Percentiles rank a stretch among this genome's conserved stretches.
Evolutionary conservation across 2,888 invertebrate genomes (phyloP).

Genomic region (Callyntrura guangdongensis): DNA sequence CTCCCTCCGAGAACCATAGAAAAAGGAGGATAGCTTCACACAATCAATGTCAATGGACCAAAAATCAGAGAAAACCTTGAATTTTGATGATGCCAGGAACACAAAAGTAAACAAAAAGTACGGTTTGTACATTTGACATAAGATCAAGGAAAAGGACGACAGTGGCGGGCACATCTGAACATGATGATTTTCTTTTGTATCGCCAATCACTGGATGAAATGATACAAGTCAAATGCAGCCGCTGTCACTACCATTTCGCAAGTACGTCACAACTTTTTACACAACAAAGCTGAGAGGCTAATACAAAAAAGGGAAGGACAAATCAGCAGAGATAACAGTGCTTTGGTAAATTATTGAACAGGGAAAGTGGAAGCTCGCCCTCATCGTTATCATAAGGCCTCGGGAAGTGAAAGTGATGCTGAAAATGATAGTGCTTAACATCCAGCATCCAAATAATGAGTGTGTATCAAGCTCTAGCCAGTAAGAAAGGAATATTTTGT

Average conservation of each 20-base stretch:
- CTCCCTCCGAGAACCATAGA: neutral
- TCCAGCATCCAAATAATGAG: neutral
- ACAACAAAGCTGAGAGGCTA: neutral
- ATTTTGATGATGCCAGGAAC: neutral
- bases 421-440: neutral
- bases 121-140: neutral
- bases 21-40: slow-evolving; percentile 12
- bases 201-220: neutral
- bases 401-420: neutral
- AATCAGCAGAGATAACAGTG: slow-evolving; percentile 5
- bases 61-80: slow-evolving; percentile 23
- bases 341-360: neutral
- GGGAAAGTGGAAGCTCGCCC: slow-evolving; percentile 5
- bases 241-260: neutral
- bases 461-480: neutral
- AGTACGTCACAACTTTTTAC: neutral
- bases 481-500: neutral
- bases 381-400: neutral
- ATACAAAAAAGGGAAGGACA: neutral
- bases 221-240: slow-evolving; percentile 28
- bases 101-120: neutral
- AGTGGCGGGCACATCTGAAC: neutral
- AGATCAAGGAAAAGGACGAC: slow-evolving; percentile 1
- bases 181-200: neutral
- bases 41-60: slow-evolving; percentile 37